Conservation (phyloP, 2,113 vertebrate species). For the Cyanoramphus novaezelandiae region DNA sequence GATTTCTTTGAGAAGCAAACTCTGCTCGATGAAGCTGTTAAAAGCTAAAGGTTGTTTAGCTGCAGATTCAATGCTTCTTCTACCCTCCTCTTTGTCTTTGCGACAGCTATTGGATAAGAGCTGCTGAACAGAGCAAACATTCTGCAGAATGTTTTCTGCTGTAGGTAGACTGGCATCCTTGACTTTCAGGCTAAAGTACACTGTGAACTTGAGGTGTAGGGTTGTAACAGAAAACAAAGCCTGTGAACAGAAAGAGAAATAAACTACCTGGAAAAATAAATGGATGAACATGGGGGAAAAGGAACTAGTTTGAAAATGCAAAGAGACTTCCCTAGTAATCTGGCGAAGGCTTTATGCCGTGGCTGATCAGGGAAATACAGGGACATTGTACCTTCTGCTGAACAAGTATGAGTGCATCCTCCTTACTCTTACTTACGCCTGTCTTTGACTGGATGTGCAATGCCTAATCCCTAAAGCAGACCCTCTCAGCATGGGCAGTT, state of each 20-base stretch:
- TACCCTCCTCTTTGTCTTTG: not conserved
- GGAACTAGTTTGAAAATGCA: not conserved
- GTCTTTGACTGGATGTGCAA: not conserved
- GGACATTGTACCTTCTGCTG: not conserved
- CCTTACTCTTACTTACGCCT: not conserved
- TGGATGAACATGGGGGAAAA: not conserved
- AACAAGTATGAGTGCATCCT: not conserved
- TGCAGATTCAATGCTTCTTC: not conserved
- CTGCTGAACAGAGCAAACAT: not conserved
- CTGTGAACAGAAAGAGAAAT: not conserved
- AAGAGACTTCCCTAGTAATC: not conserved
- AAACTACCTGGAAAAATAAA: not conserved
- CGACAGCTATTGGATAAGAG: not conserved
- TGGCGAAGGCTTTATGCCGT: not conserved
- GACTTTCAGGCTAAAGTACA: not conserved
- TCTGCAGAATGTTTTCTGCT: not conserved
- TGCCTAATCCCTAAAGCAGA: not conserved
- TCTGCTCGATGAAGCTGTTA: not conserved
- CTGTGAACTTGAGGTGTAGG: not conserved
- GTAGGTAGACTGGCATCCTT: not conserved
- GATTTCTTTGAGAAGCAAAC: not conserved
- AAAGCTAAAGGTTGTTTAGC: not conserved
- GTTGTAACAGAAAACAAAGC: not conserved
- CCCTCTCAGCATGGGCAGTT: not conserved
- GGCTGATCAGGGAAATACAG: not conserved